Conservation (phyloP, 2,888 invertebrate species). For the Escarpia spicata region DNA sequence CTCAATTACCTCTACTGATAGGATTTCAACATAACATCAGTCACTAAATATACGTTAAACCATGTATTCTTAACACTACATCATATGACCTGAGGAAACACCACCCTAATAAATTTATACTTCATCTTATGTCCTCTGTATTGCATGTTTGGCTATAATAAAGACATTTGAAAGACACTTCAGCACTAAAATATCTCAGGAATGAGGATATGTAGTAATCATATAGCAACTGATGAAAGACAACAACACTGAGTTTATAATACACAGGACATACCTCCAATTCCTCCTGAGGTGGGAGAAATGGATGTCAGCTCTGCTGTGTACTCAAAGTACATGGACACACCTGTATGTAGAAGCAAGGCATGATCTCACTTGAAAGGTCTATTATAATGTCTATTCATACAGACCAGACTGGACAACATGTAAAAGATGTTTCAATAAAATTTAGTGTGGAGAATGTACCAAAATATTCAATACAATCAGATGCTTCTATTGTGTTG, state of each 20-base stretch:
- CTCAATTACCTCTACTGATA: not conserved
- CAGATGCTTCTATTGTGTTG: not conserved
- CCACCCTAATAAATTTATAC: not conserved
- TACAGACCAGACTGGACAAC: not conserved
- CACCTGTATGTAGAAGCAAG: not conserved
- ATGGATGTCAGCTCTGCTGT: conserved; percentile 22
- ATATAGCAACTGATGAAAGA: not conserved
- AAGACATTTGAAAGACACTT: too few species aligned
- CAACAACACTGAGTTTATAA: not conserved
- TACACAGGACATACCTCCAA: conserved; percentile 31
- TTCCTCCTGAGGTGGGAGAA: conserved; percentile 29
- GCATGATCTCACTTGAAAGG: not conserved
- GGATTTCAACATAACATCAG: not conserved
- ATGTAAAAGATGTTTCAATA: not conserved
- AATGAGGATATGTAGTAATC: not conserved
- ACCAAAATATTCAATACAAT: too few species aligned
- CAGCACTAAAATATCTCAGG: not conserved
- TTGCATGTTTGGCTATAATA: too few species aligned
- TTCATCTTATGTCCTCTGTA: not conserved
- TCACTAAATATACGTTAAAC: not conserved
- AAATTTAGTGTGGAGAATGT: not conserved
- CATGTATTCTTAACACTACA: not conserved
- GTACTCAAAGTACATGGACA: conserved; percentile 30
- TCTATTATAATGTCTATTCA: not conserved
- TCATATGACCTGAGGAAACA: not conserved